Conservation (phyloP, 2,113 vertebrate species). For the Rhinichthys klamathensis region DNA sequence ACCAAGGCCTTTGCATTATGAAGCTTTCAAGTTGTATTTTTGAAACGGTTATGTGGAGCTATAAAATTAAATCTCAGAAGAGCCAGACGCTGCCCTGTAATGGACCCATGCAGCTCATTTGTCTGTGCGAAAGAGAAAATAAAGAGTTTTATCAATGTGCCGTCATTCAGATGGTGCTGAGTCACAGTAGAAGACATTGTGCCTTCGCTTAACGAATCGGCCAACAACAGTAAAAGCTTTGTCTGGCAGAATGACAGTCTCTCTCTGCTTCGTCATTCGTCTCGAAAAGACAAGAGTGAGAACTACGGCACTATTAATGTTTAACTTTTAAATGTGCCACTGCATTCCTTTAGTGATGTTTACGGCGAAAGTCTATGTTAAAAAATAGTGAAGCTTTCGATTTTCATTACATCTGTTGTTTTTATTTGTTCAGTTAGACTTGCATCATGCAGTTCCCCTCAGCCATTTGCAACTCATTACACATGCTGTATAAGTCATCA, state of each 20-base stretch:
- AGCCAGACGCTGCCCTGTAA: neutral
- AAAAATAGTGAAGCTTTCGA: neutral
- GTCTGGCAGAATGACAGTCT: neutral
- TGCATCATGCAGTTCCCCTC: neutral
- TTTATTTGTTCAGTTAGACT: neutral
- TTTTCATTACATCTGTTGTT: neutral
- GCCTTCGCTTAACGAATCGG: neutral
- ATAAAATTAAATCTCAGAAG: neutral
- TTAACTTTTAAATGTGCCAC: neutral
- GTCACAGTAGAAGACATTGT: constrained; percentile 19
- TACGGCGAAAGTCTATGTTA: neutral
- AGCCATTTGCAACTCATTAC: neutral
- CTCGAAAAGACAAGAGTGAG: neutral
- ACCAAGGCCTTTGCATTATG: neutral
- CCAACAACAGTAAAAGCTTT: constrained; percentile 16
- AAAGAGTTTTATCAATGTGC: constrained; percentile 13
- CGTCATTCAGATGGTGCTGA: neutral
- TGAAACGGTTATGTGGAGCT: neutral
- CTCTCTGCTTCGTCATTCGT: neutral
- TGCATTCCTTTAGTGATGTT: neutral
- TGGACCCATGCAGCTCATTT: neutral
- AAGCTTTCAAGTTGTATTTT: neutral
- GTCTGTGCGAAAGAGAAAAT: neutral
- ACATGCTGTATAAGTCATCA: neutral
- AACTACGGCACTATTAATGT: neutral